These are phyloP conservation scores for Montifringilla adamsi DNA, from an alignment of 2,113 vertebrate species.

Conservation along the genomic window DNA sequence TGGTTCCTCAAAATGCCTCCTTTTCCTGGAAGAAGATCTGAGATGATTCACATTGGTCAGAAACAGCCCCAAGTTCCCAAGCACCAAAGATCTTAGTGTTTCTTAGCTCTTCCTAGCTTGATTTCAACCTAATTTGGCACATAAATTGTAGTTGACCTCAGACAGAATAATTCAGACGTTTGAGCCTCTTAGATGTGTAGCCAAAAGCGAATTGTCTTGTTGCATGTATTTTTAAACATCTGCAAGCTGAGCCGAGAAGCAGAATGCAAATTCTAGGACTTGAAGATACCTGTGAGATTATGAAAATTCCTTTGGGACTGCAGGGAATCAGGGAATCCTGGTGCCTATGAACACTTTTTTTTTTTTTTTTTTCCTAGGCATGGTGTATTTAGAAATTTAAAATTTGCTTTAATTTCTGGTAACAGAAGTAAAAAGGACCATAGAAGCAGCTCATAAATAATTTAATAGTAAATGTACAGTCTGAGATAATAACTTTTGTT, in stretches of 20 bases:
- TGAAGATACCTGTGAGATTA: conserved; percentile 27
- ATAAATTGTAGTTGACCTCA: conserved; percentile 54
- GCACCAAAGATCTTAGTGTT: conserved; percentile 22
- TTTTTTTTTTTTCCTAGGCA: background rate
- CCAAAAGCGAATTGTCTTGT: conserved; percentile 60
- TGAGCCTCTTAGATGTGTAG: conserved; percentile 58
- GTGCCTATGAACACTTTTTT: background rate
- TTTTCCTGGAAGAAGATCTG: background rate
- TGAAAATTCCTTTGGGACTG: background rate
- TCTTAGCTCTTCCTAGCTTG: background rate
- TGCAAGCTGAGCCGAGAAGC: conserved; percentile 27
- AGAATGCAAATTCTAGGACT: conserved; percentile 41
- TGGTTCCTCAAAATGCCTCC: background rate
- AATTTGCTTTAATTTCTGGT: background rate
- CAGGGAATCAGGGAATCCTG: background rate
- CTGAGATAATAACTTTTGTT: background rate
- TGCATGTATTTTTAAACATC: conserved; percentile 68
- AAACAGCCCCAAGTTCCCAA: conserved; percentile 27
- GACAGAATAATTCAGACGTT: conserved; percentile 66
- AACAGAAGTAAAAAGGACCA: background rate
- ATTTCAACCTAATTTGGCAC: conserved; percentile 56
- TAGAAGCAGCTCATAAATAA: conserved; percentile 7
- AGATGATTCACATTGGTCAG: background rate
- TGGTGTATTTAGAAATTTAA: background rate
- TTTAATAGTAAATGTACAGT: background rate